A percentile compares a stretch with the other conserved stretches of the same genome.
phyloP scores from a whole-genome alignment of 2,888 invertebrate genomes.

The Marasmarcha lunaedactyla region DNA sequence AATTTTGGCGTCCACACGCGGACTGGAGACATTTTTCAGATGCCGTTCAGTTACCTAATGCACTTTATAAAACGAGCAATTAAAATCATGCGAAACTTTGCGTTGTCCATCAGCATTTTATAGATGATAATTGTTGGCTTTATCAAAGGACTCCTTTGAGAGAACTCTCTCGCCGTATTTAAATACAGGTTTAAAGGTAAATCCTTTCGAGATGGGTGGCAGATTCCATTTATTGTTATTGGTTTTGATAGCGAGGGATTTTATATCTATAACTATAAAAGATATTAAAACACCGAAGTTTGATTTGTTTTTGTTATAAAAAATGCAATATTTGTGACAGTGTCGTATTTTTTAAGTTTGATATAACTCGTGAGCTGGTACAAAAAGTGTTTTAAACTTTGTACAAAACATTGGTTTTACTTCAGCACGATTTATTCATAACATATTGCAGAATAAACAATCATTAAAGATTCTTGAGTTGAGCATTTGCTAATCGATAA shows the following conservation, averaged over 20 bases:
- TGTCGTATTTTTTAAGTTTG: too few relatives aligned
- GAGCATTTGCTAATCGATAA: constrained; percentile 40
- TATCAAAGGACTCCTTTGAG: constrained; percentile 31
- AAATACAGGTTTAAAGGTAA: constrained; percentile 31
- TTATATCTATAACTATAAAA: constrained; percentile 5
- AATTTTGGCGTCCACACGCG: background rate
- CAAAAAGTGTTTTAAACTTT: too few relatives aligned
- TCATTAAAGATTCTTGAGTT: background rate
- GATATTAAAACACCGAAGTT: too few relatives aligned
- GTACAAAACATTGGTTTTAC: constrained; percentile 20
- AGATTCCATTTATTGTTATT: constrained; percentile 47
- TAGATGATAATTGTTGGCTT: constrained; percentile 60
- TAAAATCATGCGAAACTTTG: background rate
- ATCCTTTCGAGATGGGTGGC: constrained; percentile 37
- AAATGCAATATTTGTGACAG: too few relatives aligned
- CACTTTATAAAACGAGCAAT: background rate
- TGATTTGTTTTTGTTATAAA: too few relatives aligned
- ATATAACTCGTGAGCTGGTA: too few relatives aligned
- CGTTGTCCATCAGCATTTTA: constrained; percentile 25
- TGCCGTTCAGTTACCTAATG: too few relatives aligned
- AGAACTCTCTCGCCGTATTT: constrained; percentile 23
- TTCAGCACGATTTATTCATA: constrained; percentile 15
- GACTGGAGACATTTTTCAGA: background rate
- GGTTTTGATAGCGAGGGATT: constrained; percentile 33
- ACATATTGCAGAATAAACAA: too few relatives aligned